Percentiles rank a stretch among this genome's conserved stretches.
Conservation (phyloP, 1,140 invertebrate genomes). For the Tetranychus cinnabarinus region DNA sequence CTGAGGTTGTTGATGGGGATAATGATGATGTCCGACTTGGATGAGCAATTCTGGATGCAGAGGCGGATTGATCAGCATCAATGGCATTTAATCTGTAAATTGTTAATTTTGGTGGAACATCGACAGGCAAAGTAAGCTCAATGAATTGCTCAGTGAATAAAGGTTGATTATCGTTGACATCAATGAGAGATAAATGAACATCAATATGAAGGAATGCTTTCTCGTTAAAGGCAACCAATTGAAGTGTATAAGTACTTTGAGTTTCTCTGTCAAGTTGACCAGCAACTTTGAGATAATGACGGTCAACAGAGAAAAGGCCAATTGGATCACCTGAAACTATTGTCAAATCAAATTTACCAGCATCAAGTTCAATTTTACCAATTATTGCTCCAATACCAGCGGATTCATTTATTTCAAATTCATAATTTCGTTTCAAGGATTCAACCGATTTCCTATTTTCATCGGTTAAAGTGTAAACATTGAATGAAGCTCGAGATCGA, state of each 20-base stretch:
- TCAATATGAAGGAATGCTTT: conserved; percentile 31
- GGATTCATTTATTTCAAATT: background rate
- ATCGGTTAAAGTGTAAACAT: background rate
- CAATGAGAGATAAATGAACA: conserved; percentile 31
- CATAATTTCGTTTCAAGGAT: background rate
- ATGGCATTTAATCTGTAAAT: conserved; percentile 55
- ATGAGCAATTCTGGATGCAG: conserved; percentile 56
- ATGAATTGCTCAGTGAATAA: conserved; percentile 48
- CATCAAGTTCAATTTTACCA: background rate
- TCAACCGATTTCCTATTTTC: background rate
- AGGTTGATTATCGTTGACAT: conserved; percentile 77
- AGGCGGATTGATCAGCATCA: conserved; percentile 47
- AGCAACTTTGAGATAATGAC: background rate
- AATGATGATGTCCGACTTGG: conserved; percentile 16
- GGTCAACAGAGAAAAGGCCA: background rate
- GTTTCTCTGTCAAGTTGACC: conserved; percentile 51
- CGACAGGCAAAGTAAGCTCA: conserved; percentile 50
- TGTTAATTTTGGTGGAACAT: conserved; percentile 60
- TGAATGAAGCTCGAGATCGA: background rate
- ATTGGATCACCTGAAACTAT: background rate
- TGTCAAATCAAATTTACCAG: background rate
- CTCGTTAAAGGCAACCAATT: conserved; percentile 35
- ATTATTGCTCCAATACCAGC: no score
- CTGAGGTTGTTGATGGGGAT: conserved; percentile 40
- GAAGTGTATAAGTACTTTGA: conserved; percentile 44